A percentile compares a stretch with the other conserved stretches of the same genome.
Evolutionary conservation across 2,888 invertebrate genomes (phyloP).

Genomic region (Drosophila quasianomalipes): DNA sequence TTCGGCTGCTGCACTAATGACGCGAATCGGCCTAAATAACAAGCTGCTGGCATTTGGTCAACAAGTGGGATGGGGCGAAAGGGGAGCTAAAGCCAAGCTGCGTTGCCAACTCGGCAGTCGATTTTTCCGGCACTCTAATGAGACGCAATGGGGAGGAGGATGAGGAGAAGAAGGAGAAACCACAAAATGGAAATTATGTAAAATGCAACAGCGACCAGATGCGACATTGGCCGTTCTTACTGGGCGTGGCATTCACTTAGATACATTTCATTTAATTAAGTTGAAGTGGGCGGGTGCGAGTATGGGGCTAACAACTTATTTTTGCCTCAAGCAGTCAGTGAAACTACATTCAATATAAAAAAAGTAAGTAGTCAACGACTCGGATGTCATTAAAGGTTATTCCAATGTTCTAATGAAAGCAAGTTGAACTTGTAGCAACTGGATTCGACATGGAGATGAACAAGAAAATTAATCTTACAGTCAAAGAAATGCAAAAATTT

Average conservation of each 20-base stretch:
- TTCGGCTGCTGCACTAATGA: slow-evolving; percentile 67
- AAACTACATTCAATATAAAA: background rate
- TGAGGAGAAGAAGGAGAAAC: slow-evolving; percentile 8
- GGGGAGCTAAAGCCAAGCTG: slow-evolving; percentile 15
- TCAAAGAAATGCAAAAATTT: slow-evolving; percentile 44
- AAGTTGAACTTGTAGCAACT: background rate
- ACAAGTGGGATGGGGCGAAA: slow-evolving; percentile 30
- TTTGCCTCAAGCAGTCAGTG: background rate
- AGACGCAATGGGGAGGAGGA: slow-evolving; percentile 55
- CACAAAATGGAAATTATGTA: slow-evolving; percentile 67
- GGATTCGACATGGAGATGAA: background rate
- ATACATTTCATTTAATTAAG: slow-evolving; percentile 69
- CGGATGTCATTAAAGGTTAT: slow-evolving; percentile 15
- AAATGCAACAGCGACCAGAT: slow-evolving; percentile 59
- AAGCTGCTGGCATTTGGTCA: slow-evolving; percentile 73
- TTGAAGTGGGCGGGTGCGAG: slow-evolving; percentile 32
- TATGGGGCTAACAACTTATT: background rate
- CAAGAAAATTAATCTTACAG: slow-evolving; percentile 28
- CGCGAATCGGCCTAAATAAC: slow-evolving; percentile 75
- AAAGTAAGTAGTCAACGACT: background rate
- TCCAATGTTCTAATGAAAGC: background rate
- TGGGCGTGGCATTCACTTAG: slow-evolving; percentile 45
- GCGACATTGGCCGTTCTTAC: slow-evolving; percentile 26
- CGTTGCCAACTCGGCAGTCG: slow-evolving; percentile 55
- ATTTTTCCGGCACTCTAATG: slow-evolving; percentile 58